phyloP scores from a whole-genome alignment of 2,888 invertebrate genomes.

The Beris chalybata region DNA sequence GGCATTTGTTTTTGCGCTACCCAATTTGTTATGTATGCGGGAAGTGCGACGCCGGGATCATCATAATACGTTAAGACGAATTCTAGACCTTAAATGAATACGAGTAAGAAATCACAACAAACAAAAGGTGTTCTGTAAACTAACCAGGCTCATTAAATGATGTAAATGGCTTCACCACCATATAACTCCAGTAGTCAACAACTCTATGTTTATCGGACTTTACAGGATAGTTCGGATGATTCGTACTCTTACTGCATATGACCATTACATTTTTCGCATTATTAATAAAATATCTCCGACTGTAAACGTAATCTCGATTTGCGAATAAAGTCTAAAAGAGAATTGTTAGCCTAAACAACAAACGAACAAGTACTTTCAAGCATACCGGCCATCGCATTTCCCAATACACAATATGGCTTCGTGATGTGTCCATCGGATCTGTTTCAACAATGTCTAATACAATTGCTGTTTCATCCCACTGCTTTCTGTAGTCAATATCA shows the following conservation, averaged over 20 bases:
- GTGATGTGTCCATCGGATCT: conserved; percentile 60
- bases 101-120: not conserved
- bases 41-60: conserved; percentile 78
- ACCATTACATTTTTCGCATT: conserved; percentile 62
- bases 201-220: conserved; percentile 72
- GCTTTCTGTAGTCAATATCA: conserved; percentile 73
- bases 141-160: conserved; percentile 51
- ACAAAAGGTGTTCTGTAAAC: not conserved
- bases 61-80: conserved; percentile 87
- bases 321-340: conserved; percentile 71
- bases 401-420: conserved; percentile 82
- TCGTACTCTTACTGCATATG: conserved; percentile 69
- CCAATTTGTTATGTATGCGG: conserved; percentile 73
- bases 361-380: not conserved
- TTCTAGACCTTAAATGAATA: conserved; percentile 63
- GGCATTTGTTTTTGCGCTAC: conserved; percentile 76
- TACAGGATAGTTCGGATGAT: conserved; percentile 70
- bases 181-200: conserved; percentile 81
- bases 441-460: conserved; percentile 70
- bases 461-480: conserved; percentile 80
- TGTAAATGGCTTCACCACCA: conserved; percentile 73
- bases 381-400: conserved; percentile 86
- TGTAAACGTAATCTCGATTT: conserved; percentile 85
- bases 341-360: not conserved
- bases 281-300: conserved; percentile 67